These are phyloP conservation scores for Cololabis saira DNA, from an alignment of 2,113 vertebrate genomes.

Conservation along the genomic window DNA sequence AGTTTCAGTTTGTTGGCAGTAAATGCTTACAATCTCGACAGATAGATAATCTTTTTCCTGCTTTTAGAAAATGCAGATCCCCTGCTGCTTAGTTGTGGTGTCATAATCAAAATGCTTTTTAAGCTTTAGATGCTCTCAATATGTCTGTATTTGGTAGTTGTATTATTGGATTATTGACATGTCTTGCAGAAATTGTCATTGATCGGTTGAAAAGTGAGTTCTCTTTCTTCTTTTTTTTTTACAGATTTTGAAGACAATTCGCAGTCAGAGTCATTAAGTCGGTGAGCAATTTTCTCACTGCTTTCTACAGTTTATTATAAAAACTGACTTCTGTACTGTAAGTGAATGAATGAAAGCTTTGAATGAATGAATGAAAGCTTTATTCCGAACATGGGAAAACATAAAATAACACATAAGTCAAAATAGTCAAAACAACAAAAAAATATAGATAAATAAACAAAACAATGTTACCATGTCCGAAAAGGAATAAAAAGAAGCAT, in stretches of 20 bases:
- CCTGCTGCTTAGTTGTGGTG: slow-evolving; percentile 12
- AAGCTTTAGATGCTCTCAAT: not conserved
- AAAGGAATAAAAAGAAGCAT: no score
- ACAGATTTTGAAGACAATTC: slow-evolving; percentile 85
- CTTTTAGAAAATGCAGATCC: slow-evolving; percentile 1
- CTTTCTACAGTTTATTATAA: not conserved
- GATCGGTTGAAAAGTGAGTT: no score
- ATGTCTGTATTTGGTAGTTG: no score
- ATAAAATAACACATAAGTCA: no score
- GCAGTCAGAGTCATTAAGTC: slow-evolving; percentile 84
- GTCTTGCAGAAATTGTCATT: no score
- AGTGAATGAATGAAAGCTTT: no score
- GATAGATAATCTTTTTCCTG: not conserved
- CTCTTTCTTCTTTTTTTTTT: not conserved
- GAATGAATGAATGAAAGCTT: no score
- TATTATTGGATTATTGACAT: no score
- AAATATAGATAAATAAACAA: no score
- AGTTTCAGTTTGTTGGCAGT: slow-evolving; percentile 15
- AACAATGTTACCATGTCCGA: no score
- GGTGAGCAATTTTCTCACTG: slow-evolving; percentile 76
- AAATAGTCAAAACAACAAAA: no score
- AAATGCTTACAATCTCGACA: not conserved
- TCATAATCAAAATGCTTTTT: slow-evolving; percentile 2
- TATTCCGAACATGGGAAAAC: no score
- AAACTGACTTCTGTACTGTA: not conserved